phyloP scores from a whole-genome alignment of 2,797 vertebrate genomes.

The Forpus xanthops region DNA sequence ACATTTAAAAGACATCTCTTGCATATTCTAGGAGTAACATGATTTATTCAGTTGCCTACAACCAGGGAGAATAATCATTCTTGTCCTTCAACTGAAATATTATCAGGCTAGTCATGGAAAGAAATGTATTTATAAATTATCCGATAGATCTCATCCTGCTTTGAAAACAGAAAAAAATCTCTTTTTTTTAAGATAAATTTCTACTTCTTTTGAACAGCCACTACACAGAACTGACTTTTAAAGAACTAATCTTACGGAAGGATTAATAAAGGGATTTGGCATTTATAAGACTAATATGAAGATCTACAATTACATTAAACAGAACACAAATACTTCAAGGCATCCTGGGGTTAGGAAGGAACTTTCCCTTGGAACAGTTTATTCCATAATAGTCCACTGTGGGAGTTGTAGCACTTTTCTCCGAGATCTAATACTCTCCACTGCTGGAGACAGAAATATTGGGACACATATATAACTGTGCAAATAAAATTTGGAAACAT shows the following conservation, averaged over 20 bases:
- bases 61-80: not conserved
- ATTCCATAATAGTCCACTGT: constrained; percentile 64
- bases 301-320: constrained; percentile 24
- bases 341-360: not conserved
- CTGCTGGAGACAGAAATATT: constrained; percentile 39
- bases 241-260: not conserved
- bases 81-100: not conserved
- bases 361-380: constrained; percentile 30
- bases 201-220: not conserved
- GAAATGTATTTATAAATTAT: not conserved
- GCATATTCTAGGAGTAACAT: not conserved
- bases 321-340: constrained; percentile 45
- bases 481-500: not conserved
- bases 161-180: not conserved
- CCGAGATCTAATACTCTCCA: constrained; percentile 41
- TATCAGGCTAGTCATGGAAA: not conserved
- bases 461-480: not conserved
- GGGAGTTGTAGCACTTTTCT: constrained; percentile 50
- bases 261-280: constrained; percentile 42
- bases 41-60: not conserved
- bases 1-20: not conserved
- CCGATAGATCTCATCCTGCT: not conserved
- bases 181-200: not conserved
- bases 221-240: not conserved
- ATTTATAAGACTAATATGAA: constrained; percentile 37